Evolutionary conservation across 1,140 invertebrate genomes (phyloP).

Genomic region (Harpegnathos saltator): DNA sequence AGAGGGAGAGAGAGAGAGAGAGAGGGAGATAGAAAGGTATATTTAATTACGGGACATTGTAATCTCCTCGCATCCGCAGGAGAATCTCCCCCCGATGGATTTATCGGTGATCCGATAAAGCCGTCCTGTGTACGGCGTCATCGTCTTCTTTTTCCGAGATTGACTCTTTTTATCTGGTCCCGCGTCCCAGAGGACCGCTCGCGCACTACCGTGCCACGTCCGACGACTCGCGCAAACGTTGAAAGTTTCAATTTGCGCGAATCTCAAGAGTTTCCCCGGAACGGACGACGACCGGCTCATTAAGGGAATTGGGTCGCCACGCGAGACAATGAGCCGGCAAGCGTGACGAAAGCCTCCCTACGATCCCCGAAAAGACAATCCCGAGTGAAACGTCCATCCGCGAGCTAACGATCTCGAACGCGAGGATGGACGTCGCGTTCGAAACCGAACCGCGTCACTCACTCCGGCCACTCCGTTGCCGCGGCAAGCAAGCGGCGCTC

Average conservation of each 20-base stretch:
- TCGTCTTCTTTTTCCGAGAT: neutral
- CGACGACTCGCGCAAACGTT: slow-evolving; percentile 1
- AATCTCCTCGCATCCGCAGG: neutral
- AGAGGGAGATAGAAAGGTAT: no score
- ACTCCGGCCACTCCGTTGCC: no score
- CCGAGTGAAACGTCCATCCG: slow-evolving; percentile 35
- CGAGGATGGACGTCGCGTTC: neutral
- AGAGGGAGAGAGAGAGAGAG: no score
- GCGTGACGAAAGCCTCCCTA: slow-evolving; percentile 55
- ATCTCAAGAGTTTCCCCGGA: slow-evolving; percentile 57
- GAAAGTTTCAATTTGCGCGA: slow-evolving; percentile 61
- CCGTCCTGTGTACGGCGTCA: neutral
- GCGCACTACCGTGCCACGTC: slow-evolving; percentile 23
- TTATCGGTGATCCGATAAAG: neutral
- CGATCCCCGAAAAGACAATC: slow-evolving; percentile 55
- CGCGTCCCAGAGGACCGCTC: neutral
- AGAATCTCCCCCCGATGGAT: neutral
- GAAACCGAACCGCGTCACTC: no score
- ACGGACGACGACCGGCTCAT: slow-evolving; percentile 74
- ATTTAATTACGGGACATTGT: neutral
- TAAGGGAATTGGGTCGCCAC: slow-evolving; percentile 75
- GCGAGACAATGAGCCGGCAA: slow-evolving; percentile 73
- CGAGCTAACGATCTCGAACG: slow-evolving; percentile 1
- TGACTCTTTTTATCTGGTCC: neutral
- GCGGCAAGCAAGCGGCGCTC: no score